phyloP scores from a whole-genome alignment of 1,140 invertebrate species.

The Trachelipus rathkii region DNA sequence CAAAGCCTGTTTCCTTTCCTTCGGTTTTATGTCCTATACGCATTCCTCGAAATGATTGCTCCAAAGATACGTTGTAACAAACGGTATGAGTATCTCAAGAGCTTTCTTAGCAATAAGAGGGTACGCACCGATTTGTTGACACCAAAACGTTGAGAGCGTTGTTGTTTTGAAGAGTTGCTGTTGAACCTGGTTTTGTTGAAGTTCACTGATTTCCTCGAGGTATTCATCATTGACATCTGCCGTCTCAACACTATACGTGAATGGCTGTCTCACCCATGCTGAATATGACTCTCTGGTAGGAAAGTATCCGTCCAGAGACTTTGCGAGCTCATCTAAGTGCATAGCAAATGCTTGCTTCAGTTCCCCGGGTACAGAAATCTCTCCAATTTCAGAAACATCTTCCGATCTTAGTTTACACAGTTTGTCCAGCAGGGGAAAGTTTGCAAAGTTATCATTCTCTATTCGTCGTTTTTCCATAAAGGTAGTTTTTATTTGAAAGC shows the following conservation, averaged over 20 bases:
- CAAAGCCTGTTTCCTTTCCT: too few species aligned
- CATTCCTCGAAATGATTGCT: too few species aligned
- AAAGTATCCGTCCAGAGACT: constrained; percentile 26
- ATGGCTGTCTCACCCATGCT: not conserved
- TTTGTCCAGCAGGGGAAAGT: constrained; percentile 41
- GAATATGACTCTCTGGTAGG: constrained; percentile 16
- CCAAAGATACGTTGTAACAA: too few species aligned
- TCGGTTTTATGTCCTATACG: too few species aligned
- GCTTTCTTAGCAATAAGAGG: constrained; percentile 6
- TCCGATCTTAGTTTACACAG: constrained; percentile 31
- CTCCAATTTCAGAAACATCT: constrained; percentile 4
- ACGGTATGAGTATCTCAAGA: constrained; percentile 17
- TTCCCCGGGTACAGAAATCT: constrained; percentile 13
- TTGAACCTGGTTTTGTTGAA: too few species aligned
- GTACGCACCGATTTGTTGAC: not conserved
- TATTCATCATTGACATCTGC: constrained; percentile 16
- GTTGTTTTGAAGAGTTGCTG: constrained; percentile 17
- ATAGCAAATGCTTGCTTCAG: constrained; percentile 20
- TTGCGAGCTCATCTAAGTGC: constrained; percentile 25
- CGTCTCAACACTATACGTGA: not conserved
- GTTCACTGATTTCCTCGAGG: not conserved
- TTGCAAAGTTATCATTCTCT: constrained; percentile 42
- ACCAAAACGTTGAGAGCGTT: constrained; percentile 19
- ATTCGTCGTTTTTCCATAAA: constrained; percentile 41
- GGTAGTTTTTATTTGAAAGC: constrained; percentile 38